Base-by-base conservation (phyloP, 92 coral and sea anemone species). In the Hydrozoanthus gracilis region DNA sequence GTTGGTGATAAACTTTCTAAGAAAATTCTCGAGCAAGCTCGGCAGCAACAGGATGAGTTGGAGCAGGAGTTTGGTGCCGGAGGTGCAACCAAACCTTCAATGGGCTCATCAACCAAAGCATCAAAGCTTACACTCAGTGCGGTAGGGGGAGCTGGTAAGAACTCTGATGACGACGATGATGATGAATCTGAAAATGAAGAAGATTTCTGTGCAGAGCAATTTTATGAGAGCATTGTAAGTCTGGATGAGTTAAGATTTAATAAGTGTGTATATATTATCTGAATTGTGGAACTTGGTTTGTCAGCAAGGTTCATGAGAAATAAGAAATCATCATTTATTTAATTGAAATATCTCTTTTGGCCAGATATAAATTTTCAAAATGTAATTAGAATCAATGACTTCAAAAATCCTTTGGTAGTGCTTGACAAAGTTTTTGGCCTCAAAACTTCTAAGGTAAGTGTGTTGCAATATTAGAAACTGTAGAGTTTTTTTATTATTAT, bases 141-240 rank as follows among this genome's bases (percentile, higher is more conserved):
- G 11, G 77, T 84, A 13, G 95, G 93, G 55, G 94, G 95, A 14
- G 86, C 86, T 0, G 82, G 89, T 8, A 47, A 76, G 3, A 87
- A 54, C 50, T 91, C 82, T 44, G 91, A 89, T 44, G 91, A 87
- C 71, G 62, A 83, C 27, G 92, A 90, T 16, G 90, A 87, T 54
- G 98, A 95, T 71, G 85, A 82, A 76, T 91, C 86, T 15, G 97
- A 93, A 60, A 90, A 91, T 15, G 89, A 72, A 12, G 92, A 89
- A 17, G 83, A 80, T 80, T 65, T 80, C 48, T 17, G 64, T 8
- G 83, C 79, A 77, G 98, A 95, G 83, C 95, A 92, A n/a, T 93
- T 88, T 84, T 96, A 96, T 92, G 99, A 96, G 72, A 91, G 95
- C 82, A 91, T 96, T 87, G 99, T 95, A 86, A 88, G 99, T 82